Evolutionary conservation across 2,113 vertebrate species (phyloP), one percentile per base, ranked within the genome.

Genomic region (Leptobrachium ailaonicum): DNA sequence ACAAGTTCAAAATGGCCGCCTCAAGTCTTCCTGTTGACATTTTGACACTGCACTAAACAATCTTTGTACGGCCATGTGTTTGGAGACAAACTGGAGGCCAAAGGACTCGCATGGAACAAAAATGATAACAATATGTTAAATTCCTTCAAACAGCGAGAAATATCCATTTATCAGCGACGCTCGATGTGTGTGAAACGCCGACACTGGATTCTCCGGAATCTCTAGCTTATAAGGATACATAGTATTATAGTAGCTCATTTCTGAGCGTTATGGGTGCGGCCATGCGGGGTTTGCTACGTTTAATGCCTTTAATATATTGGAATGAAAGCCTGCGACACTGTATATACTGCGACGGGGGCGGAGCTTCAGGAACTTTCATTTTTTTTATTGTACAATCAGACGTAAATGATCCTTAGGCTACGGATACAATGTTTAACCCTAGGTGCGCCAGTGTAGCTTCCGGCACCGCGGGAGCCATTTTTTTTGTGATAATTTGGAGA

Each of bases 21-120:
- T 67, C 56, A 58, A 45, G 78, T 78, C 76, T 78, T 78, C 76
- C 76, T 63, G 54, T 71, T 60, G 66, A 70, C 66, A 44, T 70
- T 63, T 70, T 14, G 56, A 47, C 32, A 47, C 64, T 76, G 75
- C 75, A 76, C 76, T 71, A 56, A 71, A 44, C 47, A 77, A 44
- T 41, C 56, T 60, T 76, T 68, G 1, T 14, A 13, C 2, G 11
- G 2, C 66, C 66, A 10, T 12, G 56, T 60, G 56, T 60, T 3
- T 12, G 1, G 56, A 14, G 10, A 60, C 10, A 60, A 58, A 58
- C 4, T 58, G 56, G 13, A 58, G 13, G 13, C 1, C 56, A 11
- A 14, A 60, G 47, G 47, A 50, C 47, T 50, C 8, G 47, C 8
- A 8, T 50, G 47, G 8, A 50, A 8, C 47, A 50, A 50, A 8